Evolutionary conservation across 2,113 vertebrate genomes (phyloP).

Genomic region (Ranitomeya imitator): DNA sequence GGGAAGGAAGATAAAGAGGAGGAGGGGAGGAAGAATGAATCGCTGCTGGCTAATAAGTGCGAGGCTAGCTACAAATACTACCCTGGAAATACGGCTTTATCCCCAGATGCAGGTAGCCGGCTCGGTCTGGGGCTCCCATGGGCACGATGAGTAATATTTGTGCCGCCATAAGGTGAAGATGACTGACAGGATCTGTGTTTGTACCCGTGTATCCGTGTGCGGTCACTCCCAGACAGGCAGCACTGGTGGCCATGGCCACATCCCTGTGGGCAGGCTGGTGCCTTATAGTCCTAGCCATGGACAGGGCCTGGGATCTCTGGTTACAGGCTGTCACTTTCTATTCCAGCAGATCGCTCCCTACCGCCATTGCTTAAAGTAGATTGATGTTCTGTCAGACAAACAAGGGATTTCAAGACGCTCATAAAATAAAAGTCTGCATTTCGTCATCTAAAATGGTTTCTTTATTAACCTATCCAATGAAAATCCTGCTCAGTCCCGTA

Average conservation of each 20-base stretch:
- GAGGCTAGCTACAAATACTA: conserved; percentile 50
- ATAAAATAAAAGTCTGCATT: conserved; percentile 11
- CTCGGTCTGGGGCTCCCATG: neutral
- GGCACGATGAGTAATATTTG: neutral
- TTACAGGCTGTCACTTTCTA: neutral
- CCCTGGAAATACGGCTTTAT: neutral
- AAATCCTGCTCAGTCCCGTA: conserved; percentile 4
- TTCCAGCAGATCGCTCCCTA: neutral
- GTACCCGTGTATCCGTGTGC: neutral
- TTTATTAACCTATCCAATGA: conserved; percentile 29
- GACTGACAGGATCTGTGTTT: neutral
- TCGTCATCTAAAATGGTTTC: conserved; percentile 28
- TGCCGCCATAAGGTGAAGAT: too few relatives aligned
- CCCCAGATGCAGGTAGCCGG: neutral
- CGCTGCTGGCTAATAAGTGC: conserved; percentile 68
- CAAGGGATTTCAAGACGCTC: conserved; percentile 9
- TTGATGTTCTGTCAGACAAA: neutral
- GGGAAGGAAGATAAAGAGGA: conserved; percentile 39
- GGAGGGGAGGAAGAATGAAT: conserved; percentile 56
- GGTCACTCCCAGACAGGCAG: too few relatives aligned
- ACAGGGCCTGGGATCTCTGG: neutral
- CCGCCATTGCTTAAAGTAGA: neutral
- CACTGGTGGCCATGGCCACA: neutral
- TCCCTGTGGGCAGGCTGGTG: neutral
- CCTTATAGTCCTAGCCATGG: neutral